Percentiles rank a stretch among this genome's conserved stretches.
Conservation (phyloP, 2,797 vertebrate genomes). For the Chloroceryle inda region DNA sequence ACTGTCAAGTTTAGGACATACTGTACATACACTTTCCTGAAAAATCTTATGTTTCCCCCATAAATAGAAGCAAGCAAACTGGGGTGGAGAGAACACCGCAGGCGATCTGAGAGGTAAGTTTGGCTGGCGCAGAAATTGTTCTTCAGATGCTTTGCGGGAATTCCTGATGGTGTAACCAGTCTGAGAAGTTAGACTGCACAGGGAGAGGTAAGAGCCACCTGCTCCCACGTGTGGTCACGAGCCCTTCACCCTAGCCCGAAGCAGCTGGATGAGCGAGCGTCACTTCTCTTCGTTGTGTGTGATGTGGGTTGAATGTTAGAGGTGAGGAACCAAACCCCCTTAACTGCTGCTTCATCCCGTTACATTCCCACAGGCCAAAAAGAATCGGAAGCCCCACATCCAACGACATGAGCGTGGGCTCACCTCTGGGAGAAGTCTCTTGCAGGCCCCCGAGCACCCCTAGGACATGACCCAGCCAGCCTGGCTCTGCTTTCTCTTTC, state of each 20-base stretch:
- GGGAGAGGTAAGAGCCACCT: not conserved
- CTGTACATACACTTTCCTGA: not conserved
- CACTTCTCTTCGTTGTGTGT: not conserved
- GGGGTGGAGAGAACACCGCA: not conserved
- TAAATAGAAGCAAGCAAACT: not conserved
- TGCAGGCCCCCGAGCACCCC: not conserved
- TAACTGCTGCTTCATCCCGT: not conserved
- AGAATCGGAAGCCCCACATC: not conserved
- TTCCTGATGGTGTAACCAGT: not conserved
- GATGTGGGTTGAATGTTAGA: not conserved
- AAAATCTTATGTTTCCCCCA: not conserved
- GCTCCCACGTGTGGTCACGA: not conserved
- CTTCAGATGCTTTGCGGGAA: not conserved
- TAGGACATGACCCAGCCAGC: not conserved
- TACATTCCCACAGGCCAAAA: not conserved
- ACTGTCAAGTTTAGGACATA: not conserved
- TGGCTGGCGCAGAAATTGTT: not conserved
- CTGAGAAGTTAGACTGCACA: not conserved
- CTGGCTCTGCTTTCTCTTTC: not conserved
- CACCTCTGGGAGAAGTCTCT: not conserved
- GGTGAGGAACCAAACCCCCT: not conserved
- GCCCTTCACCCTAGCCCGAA: not conserved
- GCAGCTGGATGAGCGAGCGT: not conserved
- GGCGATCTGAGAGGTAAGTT: not conserved
- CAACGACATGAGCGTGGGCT: not conserved